These are phyloP conservation scores for Ganaspis brasiliensis DNA, from an alignment of 2,888 invertebrate species.

Conservation along the genomic window DNA sequence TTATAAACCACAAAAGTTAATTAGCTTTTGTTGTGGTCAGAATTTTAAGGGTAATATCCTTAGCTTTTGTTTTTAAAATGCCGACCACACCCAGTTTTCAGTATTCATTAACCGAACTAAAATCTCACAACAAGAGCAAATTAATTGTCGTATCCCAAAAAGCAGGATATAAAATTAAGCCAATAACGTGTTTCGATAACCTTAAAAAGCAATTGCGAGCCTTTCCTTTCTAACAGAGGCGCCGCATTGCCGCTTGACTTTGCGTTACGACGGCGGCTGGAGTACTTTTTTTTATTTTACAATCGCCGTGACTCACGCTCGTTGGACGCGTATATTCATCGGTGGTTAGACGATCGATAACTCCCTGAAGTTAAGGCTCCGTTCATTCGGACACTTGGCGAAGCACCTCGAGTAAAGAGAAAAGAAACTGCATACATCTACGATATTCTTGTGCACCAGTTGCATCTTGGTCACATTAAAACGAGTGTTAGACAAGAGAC, in stretches of 20 bases:
- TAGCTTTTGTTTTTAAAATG: not conserved
- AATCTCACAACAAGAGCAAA: not conserved
- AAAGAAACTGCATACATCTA: not conserved
- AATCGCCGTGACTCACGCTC: conserved; percentile 61
- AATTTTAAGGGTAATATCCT: too few species aligned
- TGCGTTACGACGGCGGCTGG: conserved; percentile 49
- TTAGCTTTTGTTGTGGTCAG: too few species aligned
- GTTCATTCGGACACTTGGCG: conserved; percentile 28
- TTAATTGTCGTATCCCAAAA: not conserved
- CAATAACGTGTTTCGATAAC: not conserved
- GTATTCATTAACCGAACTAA: not conserved
- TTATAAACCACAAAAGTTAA: too few species aligned
- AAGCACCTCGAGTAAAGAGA: conserved; percentile 4
- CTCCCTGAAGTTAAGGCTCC: conserved; percentile 51
- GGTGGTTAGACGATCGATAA: conserved; percentile 63
- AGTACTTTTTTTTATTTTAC: conserved; percentile 45
- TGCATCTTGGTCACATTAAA: conserved; percentile 28
- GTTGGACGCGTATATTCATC: conserved; percentile 63
- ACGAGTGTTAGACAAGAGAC: conserved; percentile 15
- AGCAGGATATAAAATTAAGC: not conserved
- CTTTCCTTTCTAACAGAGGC: conserved; percentile 56
- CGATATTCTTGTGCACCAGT: conserved; percentile 22
- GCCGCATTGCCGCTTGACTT: conserved; percentile 58
- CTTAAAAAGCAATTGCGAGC: conserved; percentile 32
- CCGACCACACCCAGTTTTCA: conserved; percentile 1